Evolutionary conservation across 1,140 invertebrate genomes (phyloP), one percentile per base, ranked within the genome.

Genomic region (Ladona fulva): DNA sequence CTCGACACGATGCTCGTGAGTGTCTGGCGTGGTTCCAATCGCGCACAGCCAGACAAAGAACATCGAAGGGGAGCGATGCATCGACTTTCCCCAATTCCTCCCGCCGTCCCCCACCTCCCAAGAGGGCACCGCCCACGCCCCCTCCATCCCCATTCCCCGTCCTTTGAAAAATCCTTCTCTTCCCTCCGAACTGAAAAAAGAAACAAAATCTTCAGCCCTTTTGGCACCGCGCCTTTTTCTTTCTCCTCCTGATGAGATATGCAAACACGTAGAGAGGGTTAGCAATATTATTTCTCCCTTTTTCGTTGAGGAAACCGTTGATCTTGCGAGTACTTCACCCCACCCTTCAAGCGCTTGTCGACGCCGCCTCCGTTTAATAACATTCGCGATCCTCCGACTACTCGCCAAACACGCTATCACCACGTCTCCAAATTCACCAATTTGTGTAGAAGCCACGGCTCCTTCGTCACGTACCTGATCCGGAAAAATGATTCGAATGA

Each of bases 391-490:
- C 14, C n/a, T 1, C 14, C 52, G 5, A 10, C 44, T 19, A 11
- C 44, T 10, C 3, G 14, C 44, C 19, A 66, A 66, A 22, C 52
- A 22, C 52, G 14, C 52, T 16, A 16, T 66, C 44, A 11, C 44
- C 44, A 52, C 44, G 10, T 19, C 44, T 52, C 44, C n/a, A 37
- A 5, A 66, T 3, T 12, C 52, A 3, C 14, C 29, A 8, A 37
- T 37, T 37, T 37, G 14, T 66, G 52, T 19, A 19, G 52, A 66
- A 66, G 52, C n/a, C n/a, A 52, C 19, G 10, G 10, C 52, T 66
- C 52, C 52, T 66, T 66, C 52, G 52, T 66, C 52, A 66, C 52
- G 52, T 66, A 66, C 52, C 52, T 66, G 52, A 66, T 37, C 29
- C 29, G 29, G 29, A 37, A 37, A 5, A 37, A 37, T 37, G 29